Evolutionary conservation across 2,888 invertebrate species (phyloP), one percentile per base, ranked within the genome.

Genomic region (Boloria selene): DNA sequence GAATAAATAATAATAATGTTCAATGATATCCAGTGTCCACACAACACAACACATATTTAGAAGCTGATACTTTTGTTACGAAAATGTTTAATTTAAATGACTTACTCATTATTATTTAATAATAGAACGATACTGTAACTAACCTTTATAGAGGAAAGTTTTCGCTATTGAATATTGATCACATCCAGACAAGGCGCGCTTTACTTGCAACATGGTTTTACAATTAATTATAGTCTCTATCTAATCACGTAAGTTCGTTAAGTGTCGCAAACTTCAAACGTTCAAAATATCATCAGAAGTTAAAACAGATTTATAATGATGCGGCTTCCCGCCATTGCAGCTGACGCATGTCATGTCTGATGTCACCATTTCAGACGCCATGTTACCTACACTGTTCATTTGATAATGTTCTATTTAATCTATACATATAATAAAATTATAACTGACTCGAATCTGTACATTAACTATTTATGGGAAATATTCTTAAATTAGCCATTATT

Each of bases 241-340:
- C 54, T 51, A 58, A 64, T 64, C 56, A 64, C 45, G 52, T 17
- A 52, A 64, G 50, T 50, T 44, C 22, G 31, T 22, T n/a, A 44
- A 14, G 38, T 56, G 62, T 62, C 45, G 51, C 56, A 52, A 66
- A 66, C 47, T 61, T 56, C 50, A 50, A 52, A 55, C 47, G 49
- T 16, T 58, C 31, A 58, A 58, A 58, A 58, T 45, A 16, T 47
- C 58, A 49, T 58, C 49, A 58, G 31, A 26, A 49, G 38, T 38
- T 38, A 49, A 56, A 50, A 62, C 65, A 52, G 62, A 66, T 56
- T 58, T 62, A 53, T 56, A 66, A 62, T 58, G 62, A 56, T 55
- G 51, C 56, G 55, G 66, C 58, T 66, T 64, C 64, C 58, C 64
- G 64, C 64, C 64, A 58, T 64, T 64, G 66, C 52, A 66, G 56